Evolutionary conservation across 1,140 invertebrate genomes (phyloP), one percentile per base, ranked within the genome.

Genomic region (Hormaphis cornu): DNA sequence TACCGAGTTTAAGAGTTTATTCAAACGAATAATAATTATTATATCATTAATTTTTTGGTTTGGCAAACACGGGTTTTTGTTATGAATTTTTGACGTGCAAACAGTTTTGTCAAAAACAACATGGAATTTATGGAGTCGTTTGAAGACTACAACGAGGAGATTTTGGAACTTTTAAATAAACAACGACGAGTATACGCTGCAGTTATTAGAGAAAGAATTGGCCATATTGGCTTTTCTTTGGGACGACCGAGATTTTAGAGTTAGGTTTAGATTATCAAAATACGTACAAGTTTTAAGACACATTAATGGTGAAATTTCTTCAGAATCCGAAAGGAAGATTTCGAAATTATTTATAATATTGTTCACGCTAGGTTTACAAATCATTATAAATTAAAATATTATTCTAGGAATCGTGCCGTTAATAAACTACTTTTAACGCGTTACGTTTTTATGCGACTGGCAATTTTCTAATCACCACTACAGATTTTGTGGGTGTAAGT

Each of bases 361-460:
- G 12, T 44, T 20, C 18, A 4, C 9, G 16, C n/a, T n/a, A 8
- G 20, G 8, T 44, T 44, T 44, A 44, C 42, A 18, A 44, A 20
- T n/a, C 20, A n/a, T 44, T 18, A 18, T 16, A 8, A 6, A 1
- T 18, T 44, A n/a, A 44, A 20, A 24, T 22, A 24, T 48, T 24
- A 48, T 22, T 22, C 12, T 24, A 72, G 70, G 24, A 72, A 72
- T 59, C 20, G 61, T 54, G 37, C 53, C 20, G 9, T 61, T 8
- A 56, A 71, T 24, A 52, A 58, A 50, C 44, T 72, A 9, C 53
- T 76, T 26, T n/a, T 74, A 0, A 69, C 73, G 18, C 69, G n/a
- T n/a, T 77, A 18, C 28, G 75, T 16, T 77, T 70, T 70, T 77
- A 73, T 70, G 76, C 75, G 2, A 76, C 72, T n/a, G 73, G 75